Conservation (phyloP, 2,888 invertebrate species). For the Hecatera dysodea region DNA sequence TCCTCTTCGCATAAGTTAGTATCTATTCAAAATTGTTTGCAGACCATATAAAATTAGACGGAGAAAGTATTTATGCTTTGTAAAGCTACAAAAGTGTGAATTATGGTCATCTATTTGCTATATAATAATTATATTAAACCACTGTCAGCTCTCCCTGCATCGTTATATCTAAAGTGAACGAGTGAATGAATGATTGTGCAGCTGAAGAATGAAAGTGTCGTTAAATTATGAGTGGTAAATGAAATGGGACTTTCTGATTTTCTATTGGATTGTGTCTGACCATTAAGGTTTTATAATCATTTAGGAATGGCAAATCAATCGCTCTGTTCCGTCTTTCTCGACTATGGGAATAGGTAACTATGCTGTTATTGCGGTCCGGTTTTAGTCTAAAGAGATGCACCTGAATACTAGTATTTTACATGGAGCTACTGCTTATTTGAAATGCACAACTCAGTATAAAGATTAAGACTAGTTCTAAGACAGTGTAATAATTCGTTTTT, state of each 20-base stretch:
- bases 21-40: not conserved
- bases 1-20: conserved; percentile 7
- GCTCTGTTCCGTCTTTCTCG: not conserved
- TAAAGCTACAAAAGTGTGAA: not conserved
- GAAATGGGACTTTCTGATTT: conserved; percentile 38
- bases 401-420: not conserved
- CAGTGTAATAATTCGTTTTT: no score
- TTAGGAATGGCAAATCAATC: not conserved
- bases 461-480: no score
- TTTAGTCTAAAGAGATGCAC: not conserved
- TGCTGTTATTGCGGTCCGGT: not conserved
- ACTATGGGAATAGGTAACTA: no score
- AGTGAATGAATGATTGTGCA: conserved; percentile 25
- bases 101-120: not conserved
- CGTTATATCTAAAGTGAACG: conserved; percentile 27
- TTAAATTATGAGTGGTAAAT: conserved; percentile 28
- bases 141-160: conserved; percentile 6
- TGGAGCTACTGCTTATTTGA: not conserved
- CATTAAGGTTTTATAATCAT: conserved; percentile 1
- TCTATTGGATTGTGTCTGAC: conserved; percentile 20
- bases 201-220: conserved; percentile 14
- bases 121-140: conserved; percentile 7
- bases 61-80: conserved; percentile 26
- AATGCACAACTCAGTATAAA: no score
- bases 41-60: conserved; percentile 25